Evolutionary conservation across 2,797 vertebrate genomes (phyloP), one percentile per base, ranked within the genome.

Genomic region (Myotis pilosus): DNA sequence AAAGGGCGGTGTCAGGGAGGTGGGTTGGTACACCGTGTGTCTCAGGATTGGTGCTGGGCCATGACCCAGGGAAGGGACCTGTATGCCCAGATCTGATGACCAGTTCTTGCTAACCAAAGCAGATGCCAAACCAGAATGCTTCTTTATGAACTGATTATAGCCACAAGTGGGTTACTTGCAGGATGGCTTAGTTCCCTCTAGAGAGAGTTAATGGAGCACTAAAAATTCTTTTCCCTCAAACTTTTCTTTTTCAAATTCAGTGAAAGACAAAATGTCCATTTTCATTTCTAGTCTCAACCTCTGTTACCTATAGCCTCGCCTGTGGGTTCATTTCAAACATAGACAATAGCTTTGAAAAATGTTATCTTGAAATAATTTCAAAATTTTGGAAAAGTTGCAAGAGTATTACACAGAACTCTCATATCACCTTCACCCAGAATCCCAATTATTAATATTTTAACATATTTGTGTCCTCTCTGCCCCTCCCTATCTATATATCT

Each of bases 291-390:
- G 8, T 55, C 33, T 78, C 62, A 49, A 44, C 22, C 16, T 68
- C 4, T 84, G 28, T 83, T 81, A 76, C 86, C 60, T 87, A 19
- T 22, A 87, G 9, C 38, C 53, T 92, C 49, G 41, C 74, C 51
- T 85, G 20, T 82, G 68, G 49, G 36, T 87, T 91, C 15, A 81
- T 84, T 78, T 94, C 49, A 41, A 30, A 71, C 72, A 93, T 17
- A 66, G 68, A 51, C 8, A 53, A 82, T 68, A 22, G 47, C 30
- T 76, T 93, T 80, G 80, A 71, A 90, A 92, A 92, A 81, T 76
- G 33, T 64, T 72, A 75, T 55, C 25, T 89, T 79, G 86, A 91
- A 92, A 81, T 86, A 68, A 86, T 79, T 53, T 69, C 69, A 85
- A 93, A 76, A 10, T 79, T 94, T 55, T 64, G n/a, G 55, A 74